Percentiles rank a stretch among this genome's conserved stretches.
Evolutionary conservation across 2,888 invertebrate genomes (phyloP).

Genomic region (Plebejus argus): DNA sequence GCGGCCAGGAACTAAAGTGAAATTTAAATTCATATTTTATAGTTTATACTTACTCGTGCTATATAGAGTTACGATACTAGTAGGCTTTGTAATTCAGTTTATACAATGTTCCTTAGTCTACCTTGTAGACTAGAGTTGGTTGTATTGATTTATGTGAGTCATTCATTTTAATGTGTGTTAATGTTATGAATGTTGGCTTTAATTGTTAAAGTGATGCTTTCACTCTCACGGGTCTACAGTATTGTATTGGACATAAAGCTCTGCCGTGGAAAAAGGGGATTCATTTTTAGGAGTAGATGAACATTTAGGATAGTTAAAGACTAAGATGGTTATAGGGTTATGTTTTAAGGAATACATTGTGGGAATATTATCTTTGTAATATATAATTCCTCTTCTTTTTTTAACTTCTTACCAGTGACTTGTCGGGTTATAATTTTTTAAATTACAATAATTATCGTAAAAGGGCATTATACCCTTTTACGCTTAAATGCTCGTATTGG

Average conservation of each 20-base stretch:
- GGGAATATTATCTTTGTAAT: no score
- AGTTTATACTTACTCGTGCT: slow-evolving; percentile 29
- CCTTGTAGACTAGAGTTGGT: slow-evolving; percentile 55
- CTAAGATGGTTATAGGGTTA: no score
- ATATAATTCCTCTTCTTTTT: no score
- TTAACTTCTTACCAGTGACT: no score
- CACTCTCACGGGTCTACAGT: slow-evolving; percentile 43
- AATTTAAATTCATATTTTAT: slow-evolving; percentile 31
- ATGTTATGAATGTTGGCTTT: slow-evolving; percentile 62
- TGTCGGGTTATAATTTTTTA: no score
- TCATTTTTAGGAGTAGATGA: not conserved
- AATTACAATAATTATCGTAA: no score
- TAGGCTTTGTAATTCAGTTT: slow-evolving; percentile 51
- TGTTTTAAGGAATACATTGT: no score
- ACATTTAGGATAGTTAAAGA: no score
- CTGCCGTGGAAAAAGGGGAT: not conserved
- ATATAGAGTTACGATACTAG: slow-evolving; percentile 21
- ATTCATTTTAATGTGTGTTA: slow-evolving; percentile 40
- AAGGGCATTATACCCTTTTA: not conserved
- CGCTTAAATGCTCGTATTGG: not conserved
- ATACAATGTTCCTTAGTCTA: slow-evolving; percentile 66
- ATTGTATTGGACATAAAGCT: slow-evolving; percentile 21
- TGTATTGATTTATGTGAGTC: slow-evolving; percentile 38
- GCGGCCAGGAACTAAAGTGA: slow-evolving; percentile 30
- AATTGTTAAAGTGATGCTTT: slow-evolving; percentile 71